These are phyloP conservation scores for Orycteropus afer DNA, from an alignment of 2,113 vertebrate genomes.

Conservation along the genomic window DNA sequence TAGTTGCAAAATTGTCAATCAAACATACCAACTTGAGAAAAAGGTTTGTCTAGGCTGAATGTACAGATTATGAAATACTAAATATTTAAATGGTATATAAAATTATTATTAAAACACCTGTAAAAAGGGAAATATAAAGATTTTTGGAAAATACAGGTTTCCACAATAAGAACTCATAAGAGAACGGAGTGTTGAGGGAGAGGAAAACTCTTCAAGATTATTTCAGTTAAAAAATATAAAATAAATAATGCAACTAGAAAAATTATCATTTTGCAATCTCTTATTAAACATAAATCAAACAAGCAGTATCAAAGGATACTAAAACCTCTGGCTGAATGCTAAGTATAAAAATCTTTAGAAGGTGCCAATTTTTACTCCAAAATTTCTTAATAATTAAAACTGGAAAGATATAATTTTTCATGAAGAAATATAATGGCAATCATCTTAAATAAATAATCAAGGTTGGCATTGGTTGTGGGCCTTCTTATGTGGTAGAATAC, in stretches of 20 bases:
- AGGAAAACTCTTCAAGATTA: too few relatives aligned
- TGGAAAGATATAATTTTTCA: not conserved
- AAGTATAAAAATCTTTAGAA: not conserved
- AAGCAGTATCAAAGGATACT: not conserved
- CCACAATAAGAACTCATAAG: too few relatives aligned
- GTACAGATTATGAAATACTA: too few relatives aligned
- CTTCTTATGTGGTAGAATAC: not conserved
- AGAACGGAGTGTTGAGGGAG: too few relatives aligned
- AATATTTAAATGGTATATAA: too few relatives aligned
- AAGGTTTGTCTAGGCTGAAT: too few relatives aligned
- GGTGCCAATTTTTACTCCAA: not conserved
- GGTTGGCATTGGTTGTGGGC: not conserved
- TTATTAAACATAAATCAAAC: not conserved
- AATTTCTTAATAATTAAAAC: not conserved
- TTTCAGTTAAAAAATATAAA: too few relatives aligned
- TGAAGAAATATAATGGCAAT: not conserved
- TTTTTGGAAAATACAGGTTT: too few relatives aligned
- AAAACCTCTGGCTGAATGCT: not conserved
- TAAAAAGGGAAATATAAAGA: too few relatives aligned
- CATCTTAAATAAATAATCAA: not conserved
- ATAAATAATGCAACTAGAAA: not conserved
- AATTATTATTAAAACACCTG: too few relatives aligned
- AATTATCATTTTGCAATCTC: not conserved
- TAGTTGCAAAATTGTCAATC: too few relatives aligned
- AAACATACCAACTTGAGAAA: too few relatives aligned